phyloP scores from a whole-genome alignment of 2,113 vertebrate species.

The Cyanistes caeruleus region DNA sequence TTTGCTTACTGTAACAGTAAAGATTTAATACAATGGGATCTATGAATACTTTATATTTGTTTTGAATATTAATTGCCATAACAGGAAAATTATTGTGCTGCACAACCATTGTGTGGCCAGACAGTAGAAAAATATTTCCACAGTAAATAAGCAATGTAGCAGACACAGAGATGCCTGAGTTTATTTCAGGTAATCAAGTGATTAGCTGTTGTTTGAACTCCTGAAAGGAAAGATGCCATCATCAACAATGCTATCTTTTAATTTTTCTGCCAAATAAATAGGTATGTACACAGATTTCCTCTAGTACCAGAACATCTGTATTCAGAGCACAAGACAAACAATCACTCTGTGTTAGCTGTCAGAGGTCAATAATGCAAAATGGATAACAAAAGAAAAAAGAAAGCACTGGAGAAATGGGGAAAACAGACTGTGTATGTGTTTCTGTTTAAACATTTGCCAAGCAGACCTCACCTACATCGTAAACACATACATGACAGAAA shows the following conservation, averaged over 20 bases:
- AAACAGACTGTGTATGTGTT: neutral
- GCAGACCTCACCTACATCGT: neutral
- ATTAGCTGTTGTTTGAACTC: neutral
- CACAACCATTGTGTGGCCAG: neutral
- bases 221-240: conserved; percentile 13
- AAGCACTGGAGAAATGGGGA: neutral
- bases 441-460: neutral
- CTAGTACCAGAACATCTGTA: neutral
- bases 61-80: neutral
- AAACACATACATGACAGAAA: neutral
- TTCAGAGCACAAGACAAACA: neutral
- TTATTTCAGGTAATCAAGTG: conserved; percentile 23
- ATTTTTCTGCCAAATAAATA: neutral
- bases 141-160: neutral
- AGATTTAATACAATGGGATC: neutral
- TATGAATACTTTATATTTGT: conserved; percentile 18
- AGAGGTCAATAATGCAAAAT: neutral
- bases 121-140: conserved; percentile 19
- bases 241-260: neutral
- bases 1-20: conserved; percentile 7
- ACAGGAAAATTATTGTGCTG: neutral
- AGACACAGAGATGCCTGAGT: neutral
- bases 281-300: neutral
- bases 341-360: neutral
- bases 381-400: neutral